These are phyloP conservation scores for Imbricaverruca yamaguchii DNA, from an alignment of 2,888 invertebrate species.

Conservation along the genomic window DNA sequence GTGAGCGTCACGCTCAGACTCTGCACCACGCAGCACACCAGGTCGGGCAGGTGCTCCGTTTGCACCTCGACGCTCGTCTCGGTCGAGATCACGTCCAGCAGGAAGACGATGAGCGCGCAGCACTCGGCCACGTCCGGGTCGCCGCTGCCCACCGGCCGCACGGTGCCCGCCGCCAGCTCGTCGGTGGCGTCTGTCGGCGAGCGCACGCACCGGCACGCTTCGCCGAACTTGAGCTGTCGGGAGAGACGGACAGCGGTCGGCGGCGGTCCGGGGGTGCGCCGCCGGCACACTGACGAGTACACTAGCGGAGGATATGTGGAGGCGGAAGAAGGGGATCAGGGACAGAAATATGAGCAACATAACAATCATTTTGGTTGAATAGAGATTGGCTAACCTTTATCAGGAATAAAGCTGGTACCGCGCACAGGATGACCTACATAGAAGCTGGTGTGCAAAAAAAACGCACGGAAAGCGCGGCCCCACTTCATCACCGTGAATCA, in stretches of 20 bases:
- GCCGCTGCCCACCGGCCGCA: constrained; percentile 50
- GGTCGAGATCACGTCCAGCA: constrained; percentile 63
- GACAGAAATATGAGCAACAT: too few species aligned
- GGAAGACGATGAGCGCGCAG: constrained; percentile 62
- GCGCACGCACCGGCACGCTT: constrained; percentile 43
- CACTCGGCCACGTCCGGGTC: constrained; percentile 50
- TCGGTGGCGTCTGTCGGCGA: background rate
- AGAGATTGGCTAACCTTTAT: too few species aligned
- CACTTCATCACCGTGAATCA: too few species aligned
- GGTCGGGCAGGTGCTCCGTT: constrained; percentile 66
- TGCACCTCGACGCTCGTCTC: constrained; percentile 70
- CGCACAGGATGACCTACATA: too few species aligned
- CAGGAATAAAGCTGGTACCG: too few species aligned
- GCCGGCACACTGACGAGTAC: too few species aligned
- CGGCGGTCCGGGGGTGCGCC: too few species aligned
- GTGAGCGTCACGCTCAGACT: constrained; percentile 42
- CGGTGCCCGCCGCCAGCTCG: constrained; percentile 35
- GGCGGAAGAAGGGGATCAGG: too few species aligned
- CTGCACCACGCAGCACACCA: constrained; percentile 45
- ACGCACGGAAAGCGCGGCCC: too few species aligned
- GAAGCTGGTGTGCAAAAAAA: too few species aligned
- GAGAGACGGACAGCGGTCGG: background rate
- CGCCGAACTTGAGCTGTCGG: background rate
- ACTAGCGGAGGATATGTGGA: too few species aligned
- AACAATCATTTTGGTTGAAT: too few species aligned